Evolutionary conservation across 2,113 vertebrate species (phyloP), one percentile per base, ranked within the genome.

Genomic region (Nibea coibor): DNA sequence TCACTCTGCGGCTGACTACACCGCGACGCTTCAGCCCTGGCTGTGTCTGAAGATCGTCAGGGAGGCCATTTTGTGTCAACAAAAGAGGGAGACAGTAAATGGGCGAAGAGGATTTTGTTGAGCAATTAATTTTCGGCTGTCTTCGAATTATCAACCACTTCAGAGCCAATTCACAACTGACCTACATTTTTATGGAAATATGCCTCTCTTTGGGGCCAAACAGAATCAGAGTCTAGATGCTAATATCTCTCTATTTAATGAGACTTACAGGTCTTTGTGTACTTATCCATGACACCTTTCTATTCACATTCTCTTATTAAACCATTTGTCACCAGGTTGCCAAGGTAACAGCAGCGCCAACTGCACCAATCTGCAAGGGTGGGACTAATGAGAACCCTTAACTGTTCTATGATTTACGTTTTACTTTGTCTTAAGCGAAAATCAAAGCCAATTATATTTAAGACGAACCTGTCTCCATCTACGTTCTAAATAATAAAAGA

Each of bases 381-480:
- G 5, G 14, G n/a, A 28, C 35, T 58, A 72, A 90, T 31, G 6
- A 75, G 54, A 71, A 80, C 57, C 20, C 20, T 50, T 31, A 17
- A 24, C 35, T 9, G 16, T 22, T 11, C 11, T 16, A 6, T 45
- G 17, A 74, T 58, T 71, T 59, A 77, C 10, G 0, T 64, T 59
- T 79, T 47, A 19, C 64, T 42, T 57, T 57, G 61, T 54, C 59
- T 78, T 80, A 16, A 43, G 10, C 0, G 7, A 64, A 79, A 84
- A 80, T 82, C 39, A 86, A 85, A 85, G 26, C 6, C 53, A 63
- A 80, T 88, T 83, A 67, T 11, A 53, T 82, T 71, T 69, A 70
- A 85, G 79, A 85, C 61, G 45, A 88, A 86, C 66, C 72, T n/a
- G 72, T 89, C 81, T 58, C 5, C 24, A 75, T 81, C 62, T 61